phyloP scores from a whole-genome alignment of 2,797 vertebrate species.

The Chrysocyon brachyurus region DNA sequence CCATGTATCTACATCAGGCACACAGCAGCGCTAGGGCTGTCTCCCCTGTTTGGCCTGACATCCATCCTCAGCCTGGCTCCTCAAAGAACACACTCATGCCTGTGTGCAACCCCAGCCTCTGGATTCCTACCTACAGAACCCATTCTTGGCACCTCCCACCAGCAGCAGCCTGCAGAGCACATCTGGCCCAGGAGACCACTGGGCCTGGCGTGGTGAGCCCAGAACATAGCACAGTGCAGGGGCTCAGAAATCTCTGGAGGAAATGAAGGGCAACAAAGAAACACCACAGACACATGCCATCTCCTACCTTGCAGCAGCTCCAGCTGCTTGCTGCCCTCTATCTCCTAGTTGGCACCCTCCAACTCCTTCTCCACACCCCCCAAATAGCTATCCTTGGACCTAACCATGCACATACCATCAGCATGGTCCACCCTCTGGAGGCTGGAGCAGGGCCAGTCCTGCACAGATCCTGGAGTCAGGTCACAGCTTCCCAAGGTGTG shows the following conservation, averaged over 20 bases:
- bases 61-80: no score
- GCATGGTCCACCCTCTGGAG: background rate
- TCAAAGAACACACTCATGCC: background rate
- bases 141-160: background rate
- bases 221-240: no score
- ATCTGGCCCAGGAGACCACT: background rate
- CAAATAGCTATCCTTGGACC: background rate
- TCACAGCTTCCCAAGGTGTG: background rate
- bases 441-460: background rate
- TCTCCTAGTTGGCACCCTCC: background rate
- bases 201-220: background rate
- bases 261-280: background rate
- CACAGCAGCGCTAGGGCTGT: background rate
- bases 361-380: background rate
- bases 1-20: background rate
- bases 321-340: background rate
- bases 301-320: background rate
- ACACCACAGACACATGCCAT: background rate
- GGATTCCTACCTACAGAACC: background rate
- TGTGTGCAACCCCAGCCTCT: background rate
- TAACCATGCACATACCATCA: fast-evolving
- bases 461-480: background rate
- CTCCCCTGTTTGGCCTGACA: background rate
- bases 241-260: background rate
- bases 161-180: no score